Percentiles rank a stretch among this genome's conserved stretches.
Evolutionary conservation across 1,140 invertebrate species (phyloP).

Genomic region (Orius laevigatus): DNA sequence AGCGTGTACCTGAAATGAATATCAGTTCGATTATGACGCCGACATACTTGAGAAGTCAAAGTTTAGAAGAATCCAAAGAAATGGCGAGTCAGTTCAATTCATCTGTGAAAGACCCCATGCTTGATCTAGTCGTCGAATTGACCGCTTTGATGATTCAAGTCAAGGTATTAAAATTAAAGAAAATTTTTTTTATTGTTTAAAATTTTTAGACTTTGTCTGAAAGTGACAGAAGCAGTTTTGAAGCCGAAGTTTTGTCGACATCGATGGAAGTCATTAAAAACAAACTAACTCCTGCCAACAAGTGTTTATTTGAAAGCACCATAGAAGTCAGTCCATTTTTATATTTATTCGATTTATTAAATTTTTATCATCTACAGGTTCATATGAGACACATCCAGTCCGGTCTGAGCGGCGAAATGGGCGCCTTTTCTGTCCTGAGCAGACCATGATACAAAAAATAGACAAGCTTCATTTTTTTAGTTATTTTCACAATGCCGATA

Average conservation of each 20-base stretch:
- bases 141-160: slow-evolving; percentile 85
- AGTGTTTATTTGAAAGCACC: slow-evolving; percentile 71
- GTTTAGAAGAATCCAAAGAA: slow-evolving; percentile 62
- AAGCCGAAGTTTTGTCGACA: slow-evolving; percentile 81
- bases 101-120: slow-evolving; percentile 37
- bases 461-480: neutral
- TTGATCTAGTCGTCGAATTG: slow-evolving; percentile 70
- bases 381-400: slow-evolving; percentile 24
- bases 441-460: slow-evolving; percentile 2
- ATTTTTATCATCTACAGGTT: slow-evolving; percentile 11
- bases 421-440: slow-evolving; percentile 12
- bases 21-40: slow-evolving; percentile 69
- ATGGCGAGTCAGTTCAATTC: slow-evolving; percentile 64
- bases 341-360: neutral
- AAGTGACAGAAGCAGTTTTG: slow-evolving; percentile 77
- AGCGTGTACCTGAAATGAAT: slow-evolving; percentile 71
- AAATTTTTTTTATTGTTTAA: slow-evolving; percentile 2
- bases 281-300: slow-evolving; percentile 59
- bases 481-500: too few species aligned
- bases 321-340: slow-evolving; percentile 41
- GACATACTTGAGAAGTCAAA: slow-evolving; percentile 70
- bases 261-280: slow-evolving; percentile 77
- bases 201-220: slow-evolving; percentile 62
- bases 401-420: slow-evolving; percentile 19
- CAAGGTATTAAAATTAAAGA: slow-evolving; percentile 37